These are phyloP conservation scores for Leptobrachium leishanense DNA, from an alignment of 2,113 vertebrate species.

Conservation along the genomic window DNA sequence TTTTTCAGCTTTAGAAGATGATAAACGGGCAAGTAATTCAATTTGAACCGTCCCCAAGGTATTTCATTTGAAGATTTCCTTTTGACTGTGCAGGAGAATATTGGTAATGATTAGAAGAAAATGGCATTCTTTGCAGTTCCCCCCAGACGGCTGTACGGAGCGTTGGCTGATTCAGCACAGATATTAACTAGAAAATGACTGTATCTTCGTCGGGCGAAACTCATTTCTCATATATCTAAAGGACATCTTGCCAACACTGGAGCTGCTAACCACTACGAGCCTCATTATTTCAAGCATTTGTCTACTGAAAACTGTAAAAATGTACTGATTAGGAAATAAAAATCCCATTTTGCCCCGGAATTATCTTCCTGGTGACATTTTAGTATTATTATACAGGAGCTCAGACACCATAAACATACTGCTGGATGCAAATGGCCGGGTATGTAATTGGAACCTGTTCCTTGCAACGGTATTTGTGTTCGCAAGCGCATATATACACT, in stretches of 20 bases:
- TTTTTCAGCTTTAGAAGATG: conserved; percentile 1
- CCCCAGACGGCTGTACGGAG: not conserved
- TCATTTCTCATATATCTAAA: not conserved
- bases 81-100: not conserved
- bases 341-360: not conserved
- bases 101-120: conserved; percentile 14
- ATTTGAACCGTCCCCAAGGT: not conserved
- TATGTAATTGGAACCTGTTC: too few relatives aligned
- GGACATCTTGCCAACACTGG: not conserved
- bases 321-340: not conserved
- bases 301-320: not conserved
- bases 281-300: not conserved
- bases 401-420: not conserved
- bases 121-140: not conserved
- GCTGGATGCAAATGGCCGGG: too few relatives aligned
- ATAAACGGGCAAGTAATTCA: conserved; percentile 2
- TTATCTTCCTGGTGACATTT: not conserved
- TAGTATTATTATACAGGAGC: not conserved
- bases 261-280: not conserved
- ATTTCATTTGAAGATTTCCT: not conserved
- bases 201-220: not conserved
- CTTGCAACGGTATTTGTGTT: too few relatives aligned
- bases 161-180: not conserved
- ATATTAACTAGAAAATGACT: not conserved
- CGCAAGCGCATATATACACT: too few relatives aligned